Base-by-base conservation (phyloP, 1,140 invertebrate species). In the Mesaphorura yosii region DNA sequence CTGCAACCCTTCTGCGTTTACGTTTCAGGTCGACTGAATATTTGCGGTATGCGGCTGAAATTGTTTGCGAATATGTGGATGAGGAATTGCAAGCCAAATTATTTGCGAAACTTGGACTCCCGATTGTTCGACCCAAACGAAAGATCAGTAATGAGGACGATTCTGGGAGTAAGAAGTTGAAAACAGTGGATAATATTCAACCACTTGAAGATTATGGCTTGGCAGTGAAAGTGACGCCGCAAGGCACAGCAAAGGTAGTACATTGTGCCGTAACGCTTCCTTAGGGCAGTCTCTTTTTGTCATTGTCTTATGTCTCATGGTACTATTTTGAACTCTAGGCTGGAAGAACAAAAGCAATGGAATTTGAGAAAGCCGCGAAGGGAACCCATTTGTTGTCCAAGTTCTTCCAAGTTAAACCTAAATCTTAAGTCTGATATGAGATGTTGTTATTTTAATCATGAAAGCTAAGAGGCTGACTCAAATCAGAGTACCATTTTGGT, bases 191-290 rank as follows among this genome's bases (percentile, higher is more conserved):
- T 25, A 47, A 50, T 46, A 51, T 59, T 12, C 23, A 47, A 42
- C 59, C 59, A 15, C 28, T 55, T 22, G 59, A 60, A 52, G 55
- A 60, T 42, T 60, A 60, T 47, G 47, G 51, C 22, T 50, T 52
- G 28, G 31, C 28, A 22, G 31, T 52, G 23, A 40, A 20, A 45
- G 27, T 41, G 6, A 41, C 22, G 6, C 10, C 19, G 39, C 40
- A 50, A 34, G 19, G 34, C 34, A 22, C 29, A 50, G 49, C 39
- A 51, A 31, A 40, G 40, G 41, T 51, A 51, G 7, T 14, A 10
- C 6, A 12, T 50, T 38, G 28, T 14, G 40, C 40, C 40, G 7
- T 14, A 25, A 22, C 28, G 29, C 39, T 19, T 42, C 20, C 19
- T 17, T 17, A 41, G 22, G 10, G 10, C 10, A 10, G 17, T 17